Percentiles rank a stretch among this genome's conserved stretches.
Conservation (phyloP, 2,888 invertebrate species). For the Argynnis bischoffii region DNA sequence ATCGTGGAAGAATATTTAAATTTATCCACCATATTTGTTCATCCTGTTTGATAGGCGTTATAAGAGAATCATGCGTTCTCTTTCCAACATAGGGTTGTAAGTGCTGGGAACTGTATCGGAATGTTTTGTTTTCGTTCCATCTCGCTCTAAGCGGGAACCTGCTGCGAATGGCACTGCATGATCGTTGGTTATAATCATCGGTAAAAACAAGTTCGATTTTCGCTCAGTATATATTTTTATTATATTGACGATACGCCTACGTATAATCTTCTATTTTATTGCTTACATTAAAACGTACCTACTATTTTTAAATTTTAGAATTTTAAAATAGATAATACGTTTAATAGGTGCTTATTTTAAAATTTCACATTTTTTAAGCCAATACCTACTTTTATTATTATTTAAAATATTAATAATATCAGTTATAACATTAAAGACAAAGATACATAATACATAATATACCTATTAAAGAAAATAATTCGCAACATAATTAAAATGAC, state of each 20-base stretch:
- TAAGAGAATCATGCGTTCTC: constrained; percentile 51
- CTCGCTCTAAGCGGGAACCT: constrained; percentile 68
- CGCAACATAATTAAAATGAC: constrained; percentile 50
- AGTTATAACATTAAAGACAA: constrained; percentile 16
- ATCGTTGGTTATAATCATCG: constrained; percentile 47
- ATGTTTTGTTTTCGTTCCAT: constrained; percentile 79
- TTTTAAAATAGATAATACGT: too few species aligned
- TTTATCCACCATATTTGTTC: constrained; percentile 62
- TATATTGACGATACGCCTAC: constrained; percentile 1
- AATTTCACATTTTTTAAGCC: too few species aligned
- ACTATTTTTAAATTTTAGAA: too few species aligned
- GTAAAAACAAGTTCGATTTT: constrained; percentile 56
- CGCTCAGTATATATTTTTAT: constrained; percentile 17
- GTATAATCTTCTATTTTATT: too few species aligned
- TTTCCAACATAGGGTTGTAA: constrained; percentile 45
- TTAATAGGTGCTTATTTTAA: too few species aligned
- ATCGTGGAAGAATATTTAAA: constrained; percentile 65
- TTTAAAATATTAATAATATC: background rate
- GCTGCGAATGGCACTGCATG: constrained; percentile 62
- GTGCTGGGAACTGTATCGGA: constrained; percentile 78
- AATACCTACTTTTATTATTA: too few species aligned
- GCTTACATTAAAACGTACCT: too few species aligned
- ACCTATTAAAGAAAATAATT: constrained; percentile 13
- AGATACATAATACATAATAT: constrained; percentile 3
- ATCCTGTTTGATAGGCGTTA: constrained; percentile 57